Evolutionary conservation across 2,888 invertebrate species (phyloP), one percentile per base, ranked within the genome.

Genomic region (Cataglyphis albicans): DNA sequence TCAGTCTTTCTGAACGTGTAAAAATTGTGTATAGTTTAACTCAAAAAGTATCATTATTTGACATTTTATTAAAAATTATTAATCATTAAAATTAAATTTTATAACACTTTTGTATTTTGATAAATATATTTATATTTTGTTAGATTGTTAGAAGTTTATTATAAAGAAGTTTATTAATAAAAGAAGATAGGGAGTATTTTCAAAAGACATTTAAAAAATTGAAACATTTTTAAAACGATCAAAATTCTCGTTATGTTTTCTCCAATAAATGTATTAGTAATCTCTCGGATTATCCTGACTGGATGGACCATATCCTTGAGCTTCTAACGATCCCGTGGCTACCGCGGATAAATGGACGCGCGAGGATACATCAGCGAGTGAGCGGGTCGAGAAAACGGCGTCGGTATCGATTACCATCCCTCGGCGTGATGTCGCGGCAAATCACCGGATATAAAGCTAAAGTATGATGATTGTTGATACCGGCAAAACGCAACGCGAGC

Each of bases 381-480:
- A 86, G 88, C 85, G 87, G 87, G 87, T 86, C 84, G 84, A 88
- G 89, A 87, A 88, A 88, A 88, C 88, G 86, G 86, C 87, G 48
- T 52, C n/a, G 88, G 90, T 91, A 92, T 92, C 91, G 92, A 92
- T 91, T 92, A 91, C 91, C 89, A 89, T 90, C 90, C 88, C 89
- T 64, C 83, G 74, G 87, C 88, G 90, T 87, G 87, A 86, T 90
- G 90, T 89, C 87, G 88, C 86, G 86, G 91, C 92, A 93, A 93
- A 93, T 93, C 91, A 91, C 91, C 91, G 90, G 92, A 91, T 93
- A 93, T 93, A 93, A 93, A 93, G 91, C 91, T 93, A 91, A 93
- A 92, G 93, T 93, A 93, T 93, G 93, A 93, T 93, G 93, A 93
- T 93, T 92, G 93, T 92, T 90, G 92, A 91, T 90, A 92, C 90